Conservation (phyloP, 2,113 vertebrate genomes). For the Erinaceus europaeus region DNA sequence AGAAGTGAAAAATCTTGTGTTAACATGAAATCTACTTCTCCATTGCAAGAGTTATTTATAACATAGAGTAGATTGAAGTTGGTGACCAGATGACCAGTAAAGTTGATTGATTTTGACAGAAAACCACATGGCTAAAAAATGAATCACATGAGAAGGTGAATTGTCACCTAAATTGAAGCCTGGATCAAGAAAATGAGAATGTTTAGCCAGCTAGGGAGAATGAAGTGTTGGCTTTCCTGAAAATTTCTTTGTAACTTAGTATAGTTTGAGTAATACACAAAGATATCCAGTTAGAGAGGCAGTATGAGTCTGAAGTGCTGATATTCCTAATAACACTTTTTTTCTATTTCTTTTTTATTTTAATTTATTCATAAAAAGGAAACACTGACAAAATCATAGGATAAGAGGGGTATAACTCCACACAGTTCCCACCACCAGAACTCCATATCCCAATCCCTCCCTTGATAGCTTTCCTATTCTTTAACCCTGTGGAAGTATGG, state of each 20-base stretch:
- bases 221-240: neutral
- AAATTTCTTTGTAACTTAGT: neutral
- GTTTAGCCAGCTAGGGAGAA: neutral
- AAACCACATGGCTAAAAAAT: constrained; percentile 37
- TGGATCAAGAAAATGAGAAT: neutral
- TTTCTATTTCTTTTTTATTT: too few relatives aligned
- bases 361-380: too few relatives aligned
- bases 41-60: constrained; percentile 54
- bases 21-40: constrained; percentile 51
- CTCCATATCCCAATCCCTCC: too few relatives aligned
- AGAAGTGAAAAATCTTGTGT: constrained; percentile 65
- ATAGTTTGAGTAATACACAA: neutral
- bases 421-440: too few relatives aligned
- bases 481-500: too few relatives aligned
- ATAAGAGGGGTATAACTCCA: too few relatives aligned
- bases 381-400: too few relatives aligned
- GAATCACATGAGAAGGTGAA: constrained; percentile 21
- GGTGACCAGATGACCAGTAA: constrained; percentile 48
- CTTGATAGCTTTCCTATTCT: too few relatives aligned
- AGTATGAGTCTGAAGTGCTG: accelerated
- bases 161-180: neutral
- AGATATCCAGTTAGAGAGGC: neutral
- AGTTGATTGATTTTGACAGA: constrained; percentile 63
- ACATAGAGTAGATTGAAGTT: constrained; percentile 43
- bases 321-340: too few relatives aligned